A percentile compares a stretch with the other conserved stretches of the same genome.
These are phyloP conservation scores for Drosophila micromelanica DNA, from an alignment of 1,140 invertebrate genomes.

Conservation along the genomic window DNA sequence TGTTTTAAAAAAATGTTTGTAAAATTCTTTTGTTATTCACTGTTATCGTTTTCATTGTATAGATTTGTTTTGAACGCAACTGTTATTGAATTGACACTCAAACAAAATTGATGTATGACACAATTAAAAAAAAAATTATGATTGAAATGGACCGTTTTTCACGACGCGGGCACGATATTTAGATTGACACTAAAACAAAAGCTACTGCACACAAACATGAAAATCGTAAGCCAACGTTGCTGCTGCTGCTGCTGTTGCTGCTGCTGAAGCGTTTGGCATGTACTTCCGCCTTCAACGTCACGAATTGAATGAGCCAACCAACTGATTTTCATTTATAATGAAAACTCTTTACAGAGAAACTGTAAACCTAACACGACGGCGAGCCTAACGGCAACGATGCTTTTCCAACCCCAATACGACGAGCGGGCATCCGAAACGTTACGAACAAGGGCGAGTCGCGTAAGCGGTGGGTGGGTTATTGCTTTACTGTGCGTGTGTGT, in stretches of 20 bases:
- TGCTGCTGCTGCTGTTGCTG: slow-evolving; percentile 11
- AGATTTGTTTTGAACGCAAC: slow-evolving; percentile 6
- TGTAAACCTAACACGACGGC: slow-evolving; percentile 37
- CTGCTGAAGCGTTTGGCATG: slow-evolving; percentile 44
- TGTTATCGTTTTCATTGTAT: neutral
- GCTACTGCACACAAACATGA: slow-evolving; percentile 1
- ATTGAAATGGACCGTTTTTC: neutral
- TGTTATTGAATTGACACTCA: slow-evolving; percentile 13
- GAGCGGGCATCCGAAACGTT: slow-evolving; percentile 30
- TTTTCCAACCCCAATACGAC: slow-evolving; percentile 71
- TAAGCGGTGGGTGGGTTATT: slow-evolving; percentile 38
- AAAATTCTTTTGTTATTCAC: neutral
- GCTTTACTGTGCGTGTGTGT: too few relatives aligned
- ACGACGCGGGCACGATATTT: slow-evolving; percentile 19
- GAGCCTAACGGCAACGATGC: slow-evolving; percentile 33
- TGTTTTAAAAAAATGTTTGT: too few relatives aligned
- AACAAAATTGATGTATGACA: slow-evolving; percentile 26
- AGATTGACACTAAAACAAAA: slow-evolving; percentile 32
- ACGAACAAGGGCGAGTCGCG: slow-evolving; percentile 54
- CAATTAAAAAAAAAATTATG: slow-evolving; percentile 22
- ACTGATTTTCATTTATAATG: slow-evolving; percentile 78
- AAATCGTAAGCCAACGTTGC: neutral
- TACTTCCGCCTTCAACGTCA: slow-evolving; percentile 82
- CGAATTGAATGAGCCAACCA: slow-evolving; percentile 83
- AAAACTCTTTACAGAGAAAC: slow-evolving; percentile 77